Evolutionary conservation across 2,888 invertebrate species (phyloP).

Genomic region (Endomychus coccineus): DNA sequence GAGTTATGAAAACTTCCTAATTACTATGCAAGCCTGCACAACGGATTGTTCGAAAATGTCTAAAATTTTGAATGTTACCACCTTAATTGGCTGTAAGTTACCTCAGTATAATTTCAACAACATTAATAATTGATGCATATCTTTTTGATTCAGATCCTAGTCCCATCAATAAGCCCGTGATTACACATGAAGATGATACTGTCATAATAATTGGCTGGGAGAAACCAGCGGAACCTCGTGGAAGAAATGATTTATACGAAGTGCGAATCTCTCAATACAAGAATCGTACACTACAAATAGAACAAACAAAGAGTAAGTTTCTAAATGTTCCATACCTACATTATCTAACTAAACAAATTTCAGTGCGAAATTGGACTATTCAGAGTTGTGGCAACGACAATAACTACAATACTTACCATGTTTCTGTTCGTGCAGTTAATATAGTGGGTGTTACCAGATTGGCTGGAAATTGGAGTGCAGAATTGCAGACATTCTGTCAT

Average conservation of each 20-base stretch:
- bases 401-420: constrained; percentile 26
- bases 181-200: constrained; percentile 44
- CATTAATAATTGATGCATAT: neutral
- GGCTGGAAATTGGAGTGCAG: constrained; percentile 38
- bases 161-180: constrained; percentile 35
- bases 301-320: constrained; percentile 27
- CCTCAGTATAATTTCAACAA: too few relatives aligned
- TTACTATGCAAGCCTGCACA: constrained; percentile 67
- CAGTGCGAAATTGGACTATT: constrained; percentile 9
- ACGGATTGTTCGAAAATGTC: constrained; percentile 54
- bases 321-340: too few relatives aligned
- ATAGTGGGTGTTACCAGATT: constrained; percentile 26
- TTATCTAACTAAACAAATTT: neutral
- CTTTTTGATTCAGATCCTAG: constrained; percentile 29
- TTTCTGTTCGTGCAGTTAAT: constrained; percentile 40
- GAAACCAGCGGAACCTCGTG: constrained; percentile 42
- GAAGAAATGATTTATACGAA: constrained; percentile 47
- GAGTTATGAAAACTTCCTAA: constrained; percentile 60
- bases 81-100: constrained; percentile 44
- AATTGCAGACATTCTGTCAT: constrained; percentile 29
- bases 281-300: constrained; percentile 22
- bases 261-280: constrained; percentile 40
- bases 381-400: constrained; percentile 27
- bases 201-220: constrained; percentile 45
- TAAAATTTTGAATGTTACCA: constrained; percentile 29